A percentile compares a stretch with the other conserved stretches of the same genome.
These are phyloP conservation scores for Aegotheles bennettii DNA, from an alignment of 2,113 vertebrate genomes.

Conservation along the genomic window DNA sequence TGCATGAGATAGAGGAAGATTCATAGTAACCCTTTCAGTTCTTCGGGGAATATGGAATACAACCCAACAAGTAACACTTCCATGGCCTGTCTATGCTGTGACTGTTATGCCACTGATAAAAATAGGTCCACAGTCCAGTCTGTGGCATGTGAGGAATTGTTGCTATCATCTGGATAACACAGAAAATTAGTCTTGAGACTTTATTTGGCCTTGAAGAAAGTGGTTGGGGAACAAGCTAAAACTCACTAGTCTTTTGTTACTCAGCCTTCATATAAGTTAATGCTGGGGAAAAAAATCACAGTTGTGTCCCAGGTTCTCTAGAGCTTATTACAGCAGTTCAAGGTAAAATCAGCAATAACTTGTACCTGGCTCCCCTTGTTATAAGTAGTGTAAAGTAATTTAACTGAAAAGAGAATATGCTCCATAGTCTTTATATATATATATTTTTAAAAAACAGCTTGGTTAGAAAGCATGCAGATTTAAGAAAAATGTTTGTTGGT, in stretches of 20 bases:
- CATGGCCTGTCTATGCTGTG: background rate
- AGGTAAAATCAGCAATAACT: background rate
- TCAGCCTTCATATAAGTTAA: background rate
- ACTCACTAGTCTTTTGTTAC: background rate
- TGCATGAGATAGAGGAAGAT: background rate
- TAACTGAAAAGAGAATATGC: background rate
- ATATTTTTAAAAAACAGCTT: background rate
- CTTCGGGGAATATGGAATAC: background rate
- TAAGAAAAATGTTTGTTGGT: background rate
- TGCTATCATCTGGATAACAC: background rate
- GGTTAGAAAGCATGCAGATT: background rate
- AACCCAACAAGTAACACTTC: background rate
- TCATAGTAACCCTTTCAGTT: background rate
- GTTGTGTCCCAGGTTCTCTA: background rate
- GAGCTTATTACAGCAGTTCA: background rate
- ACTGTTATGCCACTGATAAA: slow-evolving; percentile 4
- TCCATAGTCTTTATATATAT: background rate
- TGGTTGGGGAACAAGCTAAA: background rate
- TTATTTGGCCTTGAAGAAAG: slow-evolving; percentile 3
- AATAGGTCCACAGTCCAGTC: background rate
- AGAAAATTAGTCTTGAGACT: slow-evolving; percentile 20
- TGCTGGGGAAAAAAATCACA: background rate
- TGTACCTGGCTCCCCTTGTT: background rate
- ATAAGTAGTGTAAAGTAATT: background rate
- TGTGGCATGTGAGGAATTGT: background rate